Conservation (phyloP, 2,797 vertebrate genomes). For the Schizothorax lantsangensis region DNA sequence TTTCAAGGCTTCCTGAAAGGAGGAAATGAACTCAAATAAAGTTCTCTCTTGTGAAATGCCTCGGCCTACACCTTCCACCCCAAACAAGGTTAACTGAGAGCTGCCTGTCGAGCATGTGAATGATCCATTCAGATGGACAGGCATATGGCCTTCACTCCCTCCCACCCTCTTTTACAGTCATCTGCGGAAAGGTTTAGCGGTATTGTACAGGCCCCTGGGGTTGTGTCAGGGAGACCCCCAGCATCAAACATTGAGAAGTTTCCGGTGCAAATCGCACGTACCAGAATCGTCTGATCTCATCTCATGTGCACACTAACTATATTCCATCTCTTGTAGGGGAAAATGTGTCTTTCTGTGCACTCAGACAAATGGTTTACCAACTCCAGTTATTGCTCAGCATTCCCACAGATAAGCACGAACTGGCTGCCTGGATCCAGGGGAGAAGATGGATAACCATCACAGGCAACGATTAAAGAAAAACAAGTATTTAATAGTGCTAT, state of each 20-base stretch:
- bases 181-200: constrained; percentile 71
- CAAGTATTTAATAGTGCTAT: constrained; percentile 57
- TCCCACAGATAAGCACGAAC: constrained; percentile 35
- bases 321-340: constrained; percentile 36
- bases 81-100: constrained; percentile 34
- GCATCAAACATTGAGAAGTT: constrained; percentile 61
- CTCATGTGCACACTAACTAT: constrained; percentile 52
- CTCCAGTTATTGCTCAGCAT: background rate
- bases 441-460: constrained; percentile 42
- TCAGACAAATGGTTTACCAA: constrained; percentile 39
- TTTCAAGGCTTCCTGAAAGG: constrained; percentile 3
- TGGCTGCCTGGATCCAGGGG: constrained; percentile 19
- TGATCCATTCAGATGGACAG: constrained; percentile 24
- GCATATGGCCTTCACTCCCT: constrained; percentile 65
- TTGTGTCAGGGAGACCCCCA: constrained; percentile 63
- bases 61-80: constrained; percentile 35
- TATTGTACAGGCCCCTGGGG: constrained; percentile 62
- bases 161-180: constrained; percentile 59
- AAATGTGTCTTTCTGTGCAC: constrained; percentile 35
- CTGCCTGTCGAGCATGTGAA: constrained; percentile 14
- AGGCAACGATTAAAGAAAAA: constrained; percentile 52
- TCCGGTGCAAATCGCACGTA: constrained; percentile 51
- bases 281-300: constrained; percentile 38
- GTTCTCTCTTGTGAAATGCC: constrained; percentile 19
- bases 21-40: constrained; percentile 20